These are phyloP conservation scores for Eudemis profundana DNA, from an alignment of 2,888 invertebrate species.

Conservation along the genomic window DNA sequence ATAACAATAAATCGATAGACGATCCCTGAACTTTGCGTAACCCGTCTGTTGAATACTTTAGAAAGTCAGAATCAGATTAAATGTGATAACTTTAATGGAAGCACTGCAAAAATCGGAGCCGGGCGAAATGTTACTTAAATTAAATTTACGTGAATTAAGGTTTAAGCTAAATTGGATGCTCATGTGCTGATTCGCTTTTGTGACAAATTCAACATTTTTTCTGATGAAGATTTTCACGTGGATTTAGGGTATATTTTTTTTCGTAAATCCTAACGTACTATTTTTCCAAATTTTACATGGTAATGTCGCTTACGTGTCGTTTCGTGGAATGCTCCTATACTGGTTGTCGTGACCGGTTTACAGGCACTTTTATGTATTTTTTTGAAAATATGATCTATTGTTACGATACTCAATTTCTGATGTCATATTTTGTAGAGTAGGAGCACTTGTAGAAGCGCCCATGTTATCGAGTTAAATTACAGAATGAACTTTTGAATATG, in stretches of 20 bases:
- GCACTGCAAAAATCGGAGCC: slow-evolving; percentile 9
- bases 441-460: too few relatives aligned
- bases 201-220: neutral
- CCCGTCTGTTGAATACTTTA: neutral
- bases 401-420: too few relatives aligned
- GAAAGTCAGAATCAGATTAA: slow-evolving; percentile 22
- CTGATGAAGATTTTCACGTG: neutral
- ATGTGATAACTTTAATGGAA: slow-evolving; percentile 12
- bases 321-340: too few relatives aligned
- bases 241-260: neutral
- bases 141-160: slow-evolving; percentile 10
- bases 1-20: neutral
- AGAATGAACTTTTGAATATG: too few relatives aligned
- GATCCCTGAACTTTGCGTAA: neutral
- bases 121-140: slow-evolving; percentile 1
- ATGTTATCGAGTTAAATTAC: too few relatives aligned
- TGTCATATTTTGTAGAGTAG: too few relatives aligned
- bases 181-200: neutral
- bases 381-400: too few relatives aligned
- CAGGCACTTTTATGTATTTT: too few relatives aligned
- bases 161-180: slow-evolving; percentile 13
- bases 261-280: neutral
- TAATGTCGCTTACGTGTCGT: too few relatives aligned
- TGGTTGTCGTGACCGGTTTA: too few relatives aligned
- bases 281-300: too few relatives aligned